Evolutionary conservation across 1,140 invertebrate genomes (phyloP), one percentile per base, ranked within the genome.

Genomic region (fruit fly (Drosophila melanogaster)): DNA sequence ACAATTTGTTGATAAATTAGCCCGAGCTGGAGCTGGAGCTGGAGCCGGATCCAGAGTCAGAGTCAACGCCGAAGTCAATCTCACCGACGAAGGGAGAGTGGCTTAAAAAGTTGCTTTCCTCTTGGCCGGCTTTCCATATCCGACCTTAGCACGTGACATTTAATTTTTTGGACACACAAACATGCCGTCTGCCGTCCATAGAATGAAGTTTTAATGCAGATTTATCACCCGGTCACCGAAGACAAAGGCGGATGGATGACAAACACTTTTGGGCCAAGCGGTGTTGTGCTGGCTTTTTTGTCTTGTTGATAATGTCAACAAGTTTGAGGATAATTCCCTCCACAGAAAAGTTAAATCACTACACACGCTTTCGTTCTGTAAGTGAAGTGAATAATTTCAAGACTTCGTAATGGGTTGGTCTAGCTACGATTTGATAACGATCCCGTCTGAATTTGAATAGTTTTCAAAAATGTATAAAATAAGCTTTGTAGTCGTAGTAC

Each of bases 1-100:
- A 67, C 67, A 84, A 84, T 84, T 85, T 85, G 67, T 54, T 86
- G 81, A 86, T 86, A 81, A 86, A 85, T 85, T 85, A 85, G 75
- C 81, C n/a, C 2, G 8, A 30, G 7, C 8, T 7, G 7, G 7
- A 30, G 6, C 26, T 7, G 26, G 26, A 30, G 7, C 7, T 7
- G 7, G 7, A 85, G 70, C 81, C n/a, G 7, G 8, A 30, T 7
- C 1, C 26, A 7, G 26, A 30, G 7, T 7, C 26, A 7, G 7
- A 30, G 6, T 8, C 26, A 30, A 30, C 7, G 30, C 30, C 61
- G 81, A 77, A 72, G 77, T 50, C 61, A 77, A 55, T 19, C 40
- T 22, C 40, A 40, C 57, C 74, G 79, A 78, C 58, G 66, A 41
- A 47, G 5, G 35, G 40, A 35, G 15, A 57, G 26, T 69, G 79